These are phyloP conservation scores for Portunus trituberculatus DNA, from an alignment of 1,140 invertebrate species.

Conservation along the genomic window DNA sequence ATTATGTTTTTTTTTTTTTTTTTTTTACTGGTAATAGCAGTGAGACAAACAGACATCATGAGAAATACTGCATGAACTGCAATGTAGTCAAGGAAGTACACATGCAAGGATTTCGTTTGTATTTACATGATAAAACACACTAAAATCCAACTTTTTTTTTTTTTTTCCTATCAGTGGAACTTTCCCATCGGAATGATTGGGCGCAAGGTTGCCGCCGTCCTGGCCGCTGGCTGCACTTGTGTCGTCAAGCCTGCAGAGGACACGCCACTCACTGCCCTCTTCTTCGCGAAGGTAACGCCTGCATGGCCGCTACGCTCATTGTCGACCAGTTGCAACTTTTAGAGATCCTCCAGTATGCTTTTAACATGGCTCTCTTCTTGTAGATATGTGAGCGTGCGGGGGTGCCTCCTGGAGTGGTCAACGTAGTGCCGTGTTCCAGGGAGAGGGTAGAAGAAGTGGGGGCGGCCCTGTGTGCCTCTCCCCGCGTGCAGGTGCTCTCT, in stretches of 20 bases:
- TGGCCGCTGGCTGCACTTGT: conserved; percentile 83
- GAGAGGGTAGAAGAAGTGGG: conserved; percentile 82
- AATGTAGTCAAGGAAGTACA: no score
- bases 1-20: no score
- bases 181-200: conserved; percentile 84
- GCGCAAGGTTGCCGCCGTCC: conserved; percentile 82
- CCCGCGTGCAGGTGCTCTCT: conserved; percentile 82
- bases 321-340: not conserved
- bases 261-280: conserved; percentile 83
- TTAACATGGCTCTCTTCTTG: not conserved
- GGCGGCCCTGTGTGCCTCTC: conserved; percentile 82
- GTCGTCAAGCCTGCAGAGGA: conserved; percentile 84
- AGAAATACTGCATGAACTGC: no score
- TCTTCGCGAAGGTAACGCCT: conserved; percentile 80
- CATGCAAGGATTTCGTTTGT: no score
- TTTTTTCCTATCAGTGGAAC: conserved; percentile 81
- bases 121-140: not conserved
- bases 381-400: conserved; percentile 82
- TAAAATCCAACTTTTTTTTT: not conserved
- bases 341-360: not conserved
- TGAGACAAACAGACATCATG: no score
- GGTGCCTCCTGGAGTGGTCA: conserved; percentile 84
- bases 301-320: not conserved
- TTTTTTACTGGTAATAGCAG: no score
- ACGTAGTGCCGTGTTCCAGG: conserved; percentile 83